Base-by-base conservation (phyloP, 2,888 invertebrate species). In the Scaptomyza caliginosa region DNA sequence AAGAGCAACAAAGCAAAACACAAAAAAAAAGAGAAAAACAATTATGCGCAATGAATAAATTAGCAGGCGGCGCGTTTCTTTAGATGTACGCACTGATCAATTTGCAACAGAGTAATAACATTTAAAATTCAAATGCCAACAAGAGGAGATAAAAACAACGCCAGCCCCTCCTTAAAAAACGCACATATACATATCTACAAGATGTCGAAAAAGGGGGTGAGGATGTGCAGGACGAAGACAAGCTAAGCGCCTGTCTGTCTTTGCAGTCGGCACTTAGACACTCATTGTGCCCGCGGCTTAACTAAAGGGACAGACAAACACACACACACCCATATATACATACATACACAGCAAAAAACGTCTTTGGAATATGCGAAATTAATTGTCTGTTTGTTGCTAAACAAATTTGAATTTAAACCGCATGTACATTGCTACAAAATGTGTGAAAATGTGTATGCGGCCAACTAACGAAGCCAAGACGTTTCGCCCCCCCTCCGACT, bases 391-490 rank as follows among this genome's bases (percentile, higher is more conserved):
- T 86, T 83, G 88, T 87, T 88, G 83, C 76, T 68, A 86, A 83
- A 83, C 84, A 88, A 88, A 88, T 83, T 83, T 86, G 84, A 86
- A 88, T 83, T 79, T 83, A 87, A 82, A 85, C 81, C 87, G 87
- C 81, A 81, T 71, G 66, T 64, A 77, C 78, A 59, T 39, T 55
- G 73, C 46, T 16, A 16, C 49, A 59, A 72, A 80, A 80, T 86
- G 80, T 85, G 87, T 87, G 85, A 81, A 85, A 72, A 67, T 76
- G 72, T 64, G 54, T 50, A 45, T 46, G 52, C 40, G 51, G 51
- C 59, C 70, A 69, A 59, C 71, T 74, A 74, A 71, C 68, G 69
- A 62, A 63, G 69, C 49, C 36, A 63, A 69, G 70, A 49, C 36
- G 59, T 30, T 39, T 40, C 38, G 10, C 17, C 16, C 24, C 11